A percentile compares a stretch with the other conserved stretches of the same genome.
Evolutionary conservation across 2,113 vertebrate genomes (phyloP).

Genomic region (Prinia subflava): DNA sequence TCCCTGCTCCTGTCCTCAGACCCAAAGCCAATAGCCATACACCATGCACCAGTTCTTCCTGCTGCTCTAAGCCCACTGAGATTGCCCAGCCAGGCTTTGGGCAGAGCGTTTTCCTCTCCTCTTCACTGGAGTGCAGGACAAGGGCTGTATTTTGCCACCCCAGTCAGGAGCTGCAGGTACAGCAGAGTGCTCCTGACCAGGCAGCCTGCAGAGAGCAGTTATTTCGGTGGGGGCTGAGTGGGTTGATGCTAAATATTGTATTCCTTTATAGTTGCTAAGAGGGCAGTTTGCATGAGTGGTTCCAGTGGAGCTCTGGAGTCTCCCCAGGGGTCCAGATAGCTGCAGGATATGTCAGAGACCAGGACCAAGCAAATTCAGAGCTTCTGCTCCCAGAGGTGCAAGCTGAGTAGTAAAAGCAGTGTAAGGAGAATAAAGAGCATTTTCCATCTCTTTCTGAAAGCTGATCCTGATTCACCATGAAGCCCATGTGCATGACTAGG

Average conservation of each 20-base stretch:
- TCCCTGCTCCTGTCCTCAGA: not conserved
- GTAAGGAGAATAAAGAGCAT: not conserved
- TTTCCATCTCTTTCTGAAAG: not conserved
- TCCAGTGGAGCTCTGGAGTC: not conserved
- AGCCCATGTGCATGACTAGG: not conserved
- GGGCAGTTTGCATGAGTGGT: not conserved
- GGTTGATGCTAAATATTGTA: not conserved
- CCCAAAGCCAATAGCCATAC: not conserved
- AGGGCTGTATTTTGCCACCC: not conserved
- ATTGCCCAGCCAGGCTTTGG: not conserved
- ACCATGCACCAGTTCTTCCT: not conserved
- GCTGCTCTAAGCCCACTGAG: accelerated
- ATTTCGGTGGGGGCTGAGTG: not conserved
- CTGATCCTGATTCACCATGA: not conserved
- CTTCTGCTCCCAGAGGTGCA: not conserved
- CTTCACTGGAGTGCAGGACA: not conserved
- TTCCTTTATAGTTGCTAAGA: not conserved
- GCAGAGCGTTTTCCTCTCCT: not conserved
- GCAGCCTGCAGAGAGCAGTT: not conserved
- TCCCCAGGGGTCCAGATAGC: not conserved
- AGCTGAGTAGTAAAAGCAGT: not conserved
- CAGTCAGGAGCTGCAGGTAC: not conserved
- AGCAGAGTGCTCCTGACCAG: not conserved
- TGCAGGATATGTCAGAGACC: not conserved
- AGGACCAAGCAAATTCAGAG: not conserved